Percentiles rank a stretch among this genome's conserved stretches.
Conservation (phyloP, 2,888 invertebrate genomes). For the Agonopterix heracliana region DNA sequence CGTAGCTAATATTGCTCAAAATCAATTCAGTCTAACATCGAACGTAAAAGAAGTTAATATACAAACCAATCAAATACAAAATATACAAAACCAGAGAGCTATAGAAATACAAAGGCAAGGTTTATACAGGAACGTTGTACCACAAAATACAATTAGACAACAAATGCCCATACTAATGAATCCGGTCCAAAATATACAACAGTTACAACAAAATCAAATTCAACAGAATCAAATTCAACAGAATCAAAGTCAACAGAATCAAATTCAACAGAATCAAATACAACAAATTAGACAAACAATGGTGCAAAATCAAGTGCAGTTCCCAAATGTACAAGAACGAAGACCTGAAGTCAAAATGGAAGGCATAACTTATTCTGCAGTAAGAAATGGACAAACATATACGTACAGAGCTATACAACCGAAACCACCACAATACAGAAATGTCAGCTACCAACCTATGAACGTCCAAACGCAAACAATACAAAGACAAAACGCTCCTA, state of each 20-base stretch:
- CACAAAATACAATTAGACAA: constrained; percentile 1
- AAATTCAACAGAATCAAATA: constrained; percentile 2
- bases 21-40: not conserved
- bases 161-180: constrained; percentile 1
- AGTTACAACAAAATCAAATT: constrained; percentile 3
- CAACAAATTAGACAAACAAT: too few relatives aligned
- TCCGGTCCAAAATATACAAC: constrained; percentile 3
- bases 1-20: not conserved
- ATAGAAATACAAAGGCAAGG: constrained; percentile 21
- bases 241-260: not conserved
- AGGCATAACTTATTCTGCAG: constrained; percentile 17
- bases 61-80: constrained; percentile 3
- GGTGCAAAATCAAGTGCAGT: too few relatives aligned
- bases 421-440: constrained; percentile 22
- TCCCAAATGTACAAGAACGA: not conserved
- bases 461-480: not conserved
- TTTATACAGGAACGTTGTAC: constrained; percentile 4
- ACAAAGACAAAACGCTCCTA: constrained; percentile 9
- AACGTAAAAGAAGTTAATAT: constrained; percentile 7
- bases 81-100: constrained; percentile 3
- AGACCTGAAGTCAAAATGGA: not conserved
- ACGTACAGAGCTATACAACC: constrained; percentile 49
- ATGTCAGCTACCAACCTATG: constrained; percentile 13
- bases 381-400: constrained; percentile 31
- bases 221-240: too few relatives aligned